Conservation (phyloP, 2,888 invertebrate species). For the Salpingus planirostris region DNA sequence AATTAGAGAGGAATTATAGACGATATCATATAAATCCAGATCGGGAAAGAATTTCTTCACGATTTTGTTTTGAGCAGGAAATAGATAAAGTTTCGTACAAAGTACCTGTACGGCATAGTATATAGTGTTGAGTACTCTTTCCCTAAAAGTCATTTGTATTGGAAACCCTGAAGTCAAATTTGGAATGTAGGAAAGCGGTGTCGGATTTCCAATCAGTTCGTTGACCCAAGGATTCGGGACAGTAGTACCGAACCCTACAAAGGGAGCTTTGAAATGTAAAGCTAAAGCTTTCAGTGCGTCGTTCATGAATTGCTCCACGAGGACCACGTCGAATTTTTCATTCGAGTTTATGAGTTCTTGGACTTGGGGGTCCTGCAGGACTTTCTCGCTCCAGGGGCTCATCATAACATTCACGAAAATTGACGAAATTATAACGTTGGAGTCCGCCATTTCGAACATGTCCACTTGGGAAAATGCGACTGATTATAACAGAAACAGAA, state of each 20-base stretch:
- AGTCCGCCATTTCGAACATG: not conserved
- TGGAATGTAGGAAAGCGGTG: conserved; percentile 45
- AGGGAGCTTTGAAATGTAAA: conserved; percentile 30
- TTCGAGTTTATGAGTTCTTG: conserved; percentile 29
- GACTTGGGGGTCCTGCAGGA: conserved; percentile 16
- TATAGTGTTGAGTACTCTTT: conserved; percentile 44
- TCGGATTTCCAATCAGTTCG: conserved; percentile 42
- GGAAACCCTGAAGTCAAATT: conserved; percentile 39
- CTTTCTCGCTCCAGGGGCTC: not conserved
- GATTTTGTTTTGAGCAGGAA: conserved; percentile 20
- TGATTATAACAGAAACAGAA: no score
- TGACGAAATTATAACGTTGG: not conserved
- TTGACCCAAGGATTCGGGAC: conserved; percentile 42
- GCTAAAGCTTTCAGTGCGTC: conserved; percentile 40
- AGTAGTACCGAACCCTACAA: conserved; percentile 38
- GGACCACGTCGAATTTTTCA: conserved; percentile 32
- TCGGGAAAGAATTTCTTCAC: conserved; percentile 25
- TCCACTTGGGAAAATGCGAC: no score
- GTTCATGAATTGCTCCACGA: conserved; percentile 42
- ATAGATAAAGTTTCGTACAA: conserved; percentile 1
- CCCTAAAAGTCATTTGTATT: conserved; percentile 41
- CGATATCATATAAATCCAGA: conserved; percentile 20
- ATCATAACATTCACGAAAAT: conserved; percentile 3
- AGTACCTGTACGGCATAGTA: not conserved
- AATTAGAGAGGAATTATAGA: conserved; percentile 25